Evolutionary conservation across 1,140 invertebrate genomes (phyloP), one percentile per base, ranked within the genome.

Genomic region (Spodoptera litura): DNA sequence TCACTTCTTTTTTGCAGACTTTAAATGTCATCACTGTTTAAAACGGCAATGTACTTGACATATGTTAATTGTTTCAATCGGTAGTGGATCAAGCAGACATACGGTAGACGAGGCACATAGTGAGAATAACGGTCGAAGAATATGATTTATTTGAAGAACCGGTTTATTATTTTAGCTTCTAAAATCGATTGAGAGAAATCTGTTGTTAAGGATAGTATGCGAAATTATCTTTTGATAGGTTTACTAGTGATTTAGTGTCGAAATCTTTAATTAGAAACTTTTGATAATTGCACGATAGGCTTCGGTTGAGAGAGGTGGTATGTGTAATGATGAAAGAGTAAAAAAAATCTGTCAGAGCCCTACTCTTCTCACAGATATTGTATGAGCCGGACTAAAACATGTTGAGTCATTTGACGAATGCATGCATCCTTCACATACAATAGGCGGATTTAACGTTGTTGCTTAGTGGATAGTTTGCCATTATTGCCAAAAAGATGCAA

Each of bases 11-110:
- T 70, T 52, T 52, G 49, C 25, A 53, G 66, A 8, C 4, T 6
- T 4, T 2, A 8, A 53, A 27, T 27, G 25, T 53, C 66, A 52
- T 53, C 20, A n/a, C 25, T 1, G n/a, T n/a, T 31, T 25, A 53
- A 70, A 53, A 70, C 66, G n/a, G 66, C 66, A 70, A 70, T 70
- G 66, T 70, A 70, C 27, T 31, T 53, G 25, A 70, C 20, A 70
- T 70, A 31, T 53, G 66, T 51, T 27, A 53, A 70, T 70, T 52
- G 27, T 70, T 25, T 52, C 66, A 25, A 49, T 11, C 38, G 27
- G 27, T 66, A 38, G 59, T 35, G 3, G 59, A 49, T 66, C 44
- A 10, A 51, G 62, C 12, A 71, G 68, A 56, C 68, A 56, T 15
- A 38, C 68, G 31, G 68, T 56, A 71, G 68, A 71, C 68, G 25